Base-by-base conservation (phyloP, 2,797 vertebrate genomes). In the Gallinago nigripennis region DNA sequence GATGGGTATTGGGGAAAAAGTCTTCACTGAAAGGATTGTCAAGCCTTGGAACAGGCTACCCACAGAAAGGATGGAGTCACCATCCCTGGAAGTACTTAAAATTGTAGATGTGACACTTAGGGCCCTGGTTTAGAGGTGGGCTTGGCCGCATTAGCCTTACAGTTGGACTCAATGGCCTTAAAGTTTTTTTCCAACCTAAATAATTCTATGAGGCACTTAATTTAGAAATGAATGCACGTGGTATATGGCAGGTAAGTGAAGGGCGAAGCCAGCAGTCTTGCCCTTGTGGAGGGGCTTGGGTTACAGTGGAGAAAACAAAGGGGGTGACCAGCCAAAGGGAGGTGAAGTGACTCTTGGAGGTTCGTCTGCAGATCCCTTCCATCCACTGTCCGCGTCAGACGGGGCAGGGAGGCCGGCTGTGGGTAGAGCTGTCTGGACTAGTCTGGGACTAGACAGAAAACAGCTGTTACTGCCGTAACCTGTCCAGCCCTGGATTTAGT, bases 401-500 rank as follows among this genome's bases (percentile, higher is more conserved):
- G 7, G 37, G 39, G 28, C 57, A 18, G 11, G 11, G 5, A 58
- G 58, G 57, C 23, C 33, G 57, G 51, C 58, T 11, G 24, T 2
- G 71, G 72, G 69, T 9, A 20, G 63, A 39, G 30, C 94, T 75
- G 85, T 96, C 95, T 92, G 88, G 86, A 56, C 85, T 71, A 4
- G 75, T 19, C 83, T 45, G 66, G 45, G 48, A 15, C 85, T 2
- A 95, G 92, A 88, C 93, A 41, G 82, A 58, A n/a, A 92, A 43
- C 72, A 69, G 77, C 4, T 51, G 81, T 88, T 86, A 63, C 39
- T 6, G 51, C 76, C 68, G 8, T 5, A 58, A 25, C 7, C 12
- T 21, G 82, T 9, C 46, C 11, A 64, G 60, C 84, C 27, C 77
- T 87, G 90, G 78, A 90, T 87, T 95, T 83, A 51, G 95, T 96